Evolutionary conservation across 2,113 vertebrate species (phyloP).

Genomic region (Pachycephala philippinensis): DNA sequence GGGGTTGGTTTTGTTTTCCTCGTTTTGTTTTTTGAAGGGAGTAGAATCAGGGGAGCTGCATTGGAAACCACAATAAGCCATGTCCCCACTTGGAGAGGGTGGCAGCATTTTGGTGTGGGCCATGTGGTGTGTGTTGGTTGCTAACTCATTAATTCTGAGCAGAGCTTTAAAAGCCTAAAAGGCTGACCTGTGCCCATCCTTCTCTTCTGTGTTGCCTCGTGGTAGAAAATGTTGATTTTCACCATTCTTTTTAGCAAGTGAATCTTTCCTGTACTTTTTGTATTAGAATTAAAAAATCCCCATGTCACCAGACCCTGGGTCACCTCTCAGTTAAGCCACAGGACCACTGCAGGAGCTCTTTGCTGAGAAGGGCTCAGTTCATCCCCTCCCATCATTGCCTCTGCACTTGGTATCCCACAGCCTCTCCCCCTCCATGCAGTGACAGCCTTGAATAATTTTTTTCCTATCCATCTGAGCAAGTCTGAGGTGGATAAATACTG

Average conservation of each 20-base stretch:
- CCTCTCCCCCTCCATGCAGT: not conserved
- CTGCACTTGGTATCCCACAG: too few species aligned
- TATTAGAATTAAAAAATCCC: not conserved
- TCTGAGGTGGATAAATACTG: not conserved
- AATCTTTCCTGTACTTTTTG: not conserved
- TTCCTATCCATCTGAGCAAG: not conserved
- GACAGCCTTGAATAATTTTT: not conserved
- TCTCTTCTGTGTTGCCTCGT: fast-evolving
- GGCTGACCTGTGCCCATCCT: not conserved
- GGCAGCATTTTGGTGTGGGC: not conserved
- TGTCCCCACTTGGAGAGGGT: not conserved
- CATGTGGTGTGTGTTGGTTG: not conserved
- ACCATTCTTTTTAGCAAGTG: not conserved
- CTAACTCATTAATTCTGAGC: not conserved
- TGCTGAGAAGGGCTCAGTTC: too few species aligned
- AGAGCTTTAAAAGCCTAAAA: not conserved
- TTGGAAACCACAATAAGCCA: not conserved
- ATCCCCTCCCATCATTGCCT: not conserved
- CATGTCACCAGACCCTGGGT: fast-evolving
- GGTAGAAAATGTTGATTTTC: not conserved
- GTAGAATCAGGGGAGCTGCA: not conserved
- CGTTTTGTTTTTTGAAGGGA: not conserved
- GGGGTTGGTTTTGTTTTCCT: not conserved
- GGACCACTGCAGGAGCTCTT: too few species aligned
- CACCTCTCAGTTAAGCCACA: not conserved